Conservation (phyloP, 1,140 invertebrate genomes). For the Drosophila carrolli region DNA sequence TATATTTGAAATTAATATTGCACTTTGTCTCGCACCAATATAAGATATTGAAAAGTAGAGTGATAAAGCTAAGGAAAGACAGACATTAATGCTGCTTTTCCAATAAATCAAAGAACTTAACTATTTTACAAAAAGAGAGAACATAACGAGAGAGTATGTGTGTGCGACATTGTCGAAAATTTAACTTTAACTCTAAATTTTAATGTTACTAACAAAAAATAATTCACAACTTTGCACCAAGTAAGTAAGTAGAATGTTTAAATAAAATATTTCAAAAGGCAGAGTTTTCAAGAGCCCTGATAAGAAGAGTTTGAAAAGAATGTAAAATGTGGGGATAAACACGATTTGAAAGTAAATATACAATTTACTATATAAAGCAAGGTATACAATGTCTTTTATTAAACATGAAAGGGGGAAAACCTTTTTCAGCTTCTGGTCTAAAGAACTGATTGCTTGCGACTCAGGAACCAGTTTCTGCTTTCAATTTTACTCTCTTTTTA, state of each 20-base stretch:
- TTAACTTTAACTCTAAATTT: constrained; percentile 52
- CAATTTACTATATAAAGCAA: constrained; percentile 49
- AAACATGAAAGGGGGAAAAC: background rate
- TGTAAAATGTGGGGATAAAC: constrained; percentile 52
- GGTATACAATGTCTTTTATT: constrained; percentile 15
- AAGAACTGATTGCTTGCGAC: background rate
- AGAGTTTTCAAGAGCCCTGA: constrained; percentile 31
- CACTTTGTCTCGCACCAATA: constrained; percentile 79
- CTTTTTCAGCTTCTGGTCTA: constrained; percentile 11
- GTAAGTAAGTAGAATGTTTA: constrained; percentile 73
- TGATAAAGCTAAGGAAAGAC: constrained; percentile 51
- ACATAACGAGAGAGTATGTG: constrained; percentile 61
- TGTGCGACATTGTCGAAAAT: constrained; percentile 46
- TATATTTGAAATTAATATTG: constrained; percentile 43
- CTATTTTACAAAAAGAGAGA: constrained; percentile 59
- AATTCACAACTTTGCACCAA: constrained; percentile 58
- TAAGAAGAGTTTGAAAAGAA: constrained; percentile 18
- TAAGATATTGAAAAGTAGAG: constrained; percentile 77
- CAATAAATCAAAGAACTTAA: constrained; percentile 34
- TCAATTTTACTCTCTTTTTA: constrained; percentile 9
- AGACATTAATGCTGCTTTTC: constrained; percentile 23
- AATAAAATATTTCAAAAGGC: constrained; percentile 46
- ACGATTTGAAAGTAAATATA: constrained; percentile 40
- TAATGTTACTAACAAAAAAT: constrained; percentile 57
- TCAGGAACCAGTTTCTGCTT: constrained; percentile 20